phyloP scores from a whole-genome alignment of 2,888 invertebrate species.

The Ochropleura plecta region DNA sequence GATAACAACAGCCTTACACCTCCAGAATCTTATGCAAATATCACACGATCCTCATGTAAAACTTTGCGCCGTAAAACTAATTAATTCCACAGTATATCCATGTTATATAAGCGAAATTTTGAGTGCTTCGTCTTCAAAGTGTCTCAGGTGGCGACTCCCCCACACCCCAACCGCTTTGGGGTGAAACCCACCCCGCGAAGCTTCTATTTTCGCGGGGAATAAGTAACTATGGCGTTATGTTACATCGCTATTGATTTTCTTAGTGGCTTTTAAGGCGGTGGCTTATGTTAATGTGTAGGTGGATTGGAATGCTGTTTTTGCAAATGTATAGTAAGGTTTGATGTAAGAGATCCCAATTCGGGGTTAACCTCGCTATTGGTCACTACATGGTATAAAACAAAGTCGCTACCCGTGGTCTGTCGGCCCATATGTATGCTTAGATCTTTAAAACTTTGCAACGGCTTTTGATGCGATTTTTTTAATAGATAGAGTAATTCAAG shows the following conservation, averaged over 20 bases:
- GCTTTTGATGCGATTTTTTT: too few relatives aligned
- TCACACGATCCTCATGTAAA: constrained; percentile 67
- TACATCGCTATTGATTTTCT: constrained; percentile 69
- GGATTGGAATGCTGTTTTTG: neutral
- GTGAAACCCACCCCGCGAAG: constrained; percentile 66
- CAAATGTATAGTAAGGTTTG: too few relatives aligned
- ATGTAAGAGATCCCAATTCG: too few relatives aligned
- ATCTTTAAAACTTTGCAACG: too few relatives aligned
- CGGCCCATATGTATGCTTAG: too few relatives aligned
- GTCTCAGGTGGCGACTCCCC: constrained; percentile 78
- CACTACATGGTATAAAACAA: too few relatives aligned
- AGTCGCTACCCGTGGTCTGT: too few relatives aligned
- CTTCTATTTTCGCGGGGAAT: constrained; percentile 80
- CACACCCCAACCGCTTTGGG: constrained; percentile 34
- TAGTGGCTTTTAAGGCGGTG: constrained; percentile 56
- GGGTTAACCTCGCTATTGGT: too few relatives aligned
- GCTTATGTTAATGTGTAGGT: constrained; percentile 7
- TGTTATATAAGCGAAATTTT: constrained; percentile 81
- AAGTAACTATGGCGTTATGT: constrained; percentile 72
- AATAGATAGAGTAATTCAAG: too few relatives aligned
- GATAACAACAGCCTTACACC: constrained; percentile 51
- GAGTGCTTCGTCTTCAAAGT: constrained; percentile 79
- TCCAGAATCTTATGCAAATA: constrained; percentile 66
- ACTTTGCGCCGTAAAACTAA: constrained; percentile 74
- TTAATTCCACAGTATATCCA: constrained; percentile 74